A percentile compares a stretch with the other conserved stretches of the same genome.
These are phyloP conservation scores for Ischnura elegans DNA, from an alignment of 2,888 invertebrate genomes.

Conservation along the genomic window DNA sequence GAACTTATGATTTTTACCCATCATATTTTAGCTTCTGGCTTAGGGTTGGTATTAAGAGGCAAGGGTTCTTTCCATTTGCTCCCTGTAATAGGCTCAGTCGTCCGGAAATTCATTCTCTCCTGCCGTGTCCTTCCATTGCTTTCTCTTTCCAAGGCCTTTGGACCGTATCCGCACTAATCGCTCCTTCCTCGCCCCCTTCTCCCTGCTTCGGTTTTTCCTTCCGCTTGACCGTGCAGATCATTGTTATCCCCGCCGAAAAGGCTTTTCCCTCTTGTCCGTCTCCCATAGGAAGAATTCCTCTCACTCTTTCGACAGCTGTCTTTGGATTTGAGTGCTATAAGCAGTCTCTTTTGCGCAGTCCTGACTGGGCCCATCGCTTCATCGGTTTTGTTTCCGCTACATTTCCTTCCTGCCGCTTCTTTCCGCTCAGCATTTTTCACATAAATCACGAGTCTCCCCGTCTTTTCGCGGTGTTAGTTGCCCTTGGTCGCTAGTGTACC, in stretches of 20 bases:
- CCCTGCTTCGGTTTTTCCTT: neutral
- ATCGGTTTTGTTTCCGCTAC: neutral
- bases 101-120: neutral
- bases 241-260: neutral
- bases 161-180: neutral
- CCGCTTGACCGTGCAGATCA: neutral
- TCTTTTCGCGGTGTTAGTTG: too few relatives aligned
- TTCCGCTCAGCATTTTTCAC: neutral
- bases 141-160: neutral
- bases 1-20: too few relatives aligned
- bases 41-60: neutral
- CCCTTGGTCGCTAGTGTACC: too few relatives aligned
- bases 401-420: neutral
- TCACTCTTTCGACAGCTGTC: neutral
- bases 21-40: too few relatives aligned
- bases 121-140: neutral
- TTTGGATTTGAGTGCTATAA: too few relatives aligned
- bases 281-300: neutral
- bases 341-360: neutral
- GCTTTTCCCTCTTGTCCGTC: neutral
- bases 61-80: neutral
- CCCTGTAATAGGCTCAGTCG: neutral
- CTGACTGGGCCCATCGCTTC: neutral
- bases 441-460: too few relatives aligned
- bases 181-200: neutral